Conservation (phyloP, 2,888 invertebrate genomes). For the Noctuana brunneofusca region DNA sequence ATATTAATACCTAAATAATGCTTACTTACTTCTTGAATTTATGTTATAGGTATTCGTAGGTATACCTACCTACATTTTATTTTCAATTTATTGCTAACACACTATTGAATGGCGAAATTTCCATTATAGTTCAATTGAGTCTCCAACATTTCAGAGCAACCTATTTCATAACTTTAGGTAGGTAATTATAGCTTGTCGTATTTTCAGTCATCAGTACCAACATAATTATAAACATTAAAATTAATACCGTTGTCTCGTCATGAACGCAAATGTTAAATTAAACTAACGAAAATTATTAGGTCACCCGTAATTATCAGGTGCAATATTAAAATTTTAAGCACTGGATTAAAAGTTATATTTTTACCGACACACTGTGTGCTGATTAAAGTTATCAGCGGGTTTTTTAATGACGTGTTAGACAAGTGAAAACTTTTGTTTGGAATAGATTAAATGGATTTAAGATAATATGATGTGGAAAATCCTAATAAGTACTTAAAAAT, state of each 20-base stretch:
- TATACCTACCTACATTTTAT: too few relatives aligned
- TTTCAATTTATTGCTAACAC: too few relatives aligned
- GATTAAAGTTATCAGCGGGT: neutral
- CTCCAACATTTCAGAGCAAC: conserved; percentile 9
- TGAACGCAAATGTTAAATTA: conserved; percentile 7
- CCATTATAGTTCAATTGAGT: neutral
- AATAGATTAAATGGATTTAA: neutral
- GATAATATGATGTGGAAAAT: neutral
- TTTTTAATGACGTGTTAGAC: neutral
- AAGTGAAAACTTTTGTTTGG: neutral
- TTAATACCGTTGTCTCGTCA: conserved; percentile 13
- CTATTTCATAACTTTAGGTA: conserved; percentile 20
- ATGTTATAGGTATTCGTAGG: too few relatives aligned
- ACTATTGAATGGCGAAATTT: neutral
- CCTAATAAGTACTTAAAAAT: too few relatives aligned
- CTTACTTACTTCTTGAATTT: too few relatives aligned
- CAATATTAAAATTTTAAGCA: conserved; percentile 13
- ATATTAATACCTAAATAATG: too few relatives aligned
- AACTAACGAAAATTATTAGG: conserved; percentile 17
- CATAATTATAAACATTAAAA: neutral
- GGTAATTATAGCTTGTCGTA: conserved; percentile 13
- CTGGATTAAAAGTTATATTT: conserved; percentile 14
- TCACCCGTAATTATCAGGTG: conserved; percentile 1
- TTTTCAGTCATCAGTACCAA: neutral
- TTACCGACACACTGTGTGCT: neutral